Conservation (phyloP, 2,113 vertebrate species). For the Phylloscopus whistleri region DNA sequence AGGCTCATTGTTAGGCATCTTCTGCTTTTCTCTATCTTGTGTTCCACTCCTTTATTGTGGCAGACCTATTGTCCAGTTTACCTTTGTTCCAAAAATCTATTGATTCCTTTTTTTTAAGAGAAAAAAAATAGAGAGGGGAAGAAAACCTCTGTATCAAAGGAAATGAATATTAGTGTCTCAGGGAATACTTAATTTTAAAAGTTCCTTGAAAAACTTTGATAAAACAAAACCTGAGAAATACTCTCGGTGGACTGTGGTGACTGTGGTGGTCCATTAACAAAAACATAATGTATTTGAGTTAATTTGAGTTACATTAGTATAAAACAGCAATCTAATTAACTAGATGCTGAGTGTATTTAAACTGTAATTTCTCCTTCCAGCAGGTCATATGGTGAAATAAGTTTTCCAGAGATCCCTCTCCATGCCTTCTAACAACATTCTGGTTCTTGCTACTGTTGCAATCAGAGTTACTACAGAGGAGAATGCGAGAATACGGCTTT, state of each 20-base stretch:
- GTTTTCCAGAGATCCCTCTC: neutral
- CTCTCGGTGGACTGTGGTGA: neutral
- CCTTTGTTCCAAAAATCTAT: neutral
- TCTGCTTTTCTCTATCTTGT: neutral
- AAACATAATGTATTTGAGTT: neutral
- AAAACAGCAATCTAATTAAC: neutral
- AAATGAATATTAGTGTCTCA: neutral
- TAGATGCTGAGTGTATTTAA: neutral
- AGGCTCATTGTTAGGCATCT: neutral
- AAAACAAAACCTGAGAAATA: constrained; percentile 17
- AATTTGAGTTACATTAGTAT: neutral
- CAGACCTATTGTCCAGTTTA: neutral
- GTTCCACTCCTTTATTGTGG: neutral
- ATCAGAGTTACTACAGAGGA: neutral
- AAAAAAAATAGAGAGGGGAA: neutral
- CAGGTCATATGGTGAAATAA: neutral
- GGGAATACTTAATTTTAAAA: neutral
- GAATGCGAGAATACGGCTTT: neutral
- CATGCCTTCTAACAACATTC: neutral
- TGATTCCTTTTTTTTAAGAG: neutral
- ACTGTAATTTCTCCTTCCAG: neutral
- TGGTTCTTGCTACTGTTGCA: neutral
- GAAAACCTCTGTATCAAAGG: neutral
- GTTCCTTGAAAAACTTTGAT: neutral
- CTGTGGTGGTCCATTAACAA: neutral